phyloP scores from a whole-genome alignment of 1,140 invertebrate genomes.

The Goniozus legneri region DNA sequence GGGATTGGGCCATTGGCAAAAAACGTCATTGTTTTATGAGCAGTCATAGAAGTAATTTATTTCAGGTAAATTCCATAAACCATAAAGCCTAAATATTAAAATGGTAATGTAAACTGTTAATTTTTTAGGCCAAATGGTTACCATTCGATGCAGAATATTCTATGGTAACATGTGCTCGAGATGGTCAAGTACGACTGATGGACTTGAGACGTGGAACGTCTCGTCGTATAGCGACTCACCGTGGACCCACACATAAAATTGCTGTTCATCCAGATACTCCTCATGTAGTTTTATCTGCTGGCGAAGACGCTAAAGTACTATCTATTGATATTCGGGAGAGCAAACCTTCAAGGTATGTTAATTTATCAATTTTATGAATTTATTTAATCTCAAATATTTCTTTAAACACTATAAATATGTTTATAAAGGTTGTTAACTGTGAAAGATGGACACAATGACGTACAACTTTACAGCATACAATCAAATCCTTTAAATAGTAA shows the following conservation, averaged over 20 bases:
- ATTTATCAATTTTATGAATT: background rate
- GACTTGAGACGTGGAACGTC: constrained; percentile 54
- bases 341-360: constrained; percentile 62
- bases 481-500: constrained; percentile 74
- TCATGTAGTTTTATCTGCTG: constrained; percentile 78
- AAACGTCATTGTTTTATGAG: constrained; percentile 65
- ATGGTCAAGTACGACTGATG: constrained; percentile 74
- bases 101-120: too few species aligned
- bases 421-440: constrained; percentile 65
- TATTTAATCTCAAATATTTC: background rate
- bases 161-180: constrained; percentile 82
- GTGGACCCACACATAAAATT: constrained; percentile 75
- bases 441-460: constrained; percentile 58
- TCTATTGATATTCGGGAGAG: constrained; percentile 77
- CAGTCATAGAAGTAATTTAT: constrained; percentile 84
- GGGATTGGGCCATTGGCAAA: constrained; percentile 83
- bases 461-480: constrained; percentile 82
- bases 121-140: constrained; percentile 65
- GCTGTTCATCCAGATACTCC: constrained; percentile 70
- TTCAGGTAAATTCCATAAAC: constrained; percentile 77
- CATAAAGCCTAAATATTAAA: too few species aligned
- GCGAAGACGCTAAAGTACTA: constrained; percentile 82
- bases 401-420: constrained; percentile 10
- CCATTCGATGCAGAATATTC: constrained; percentile 70
- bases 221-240: constrained; percentile 67